Evolutionary conservation across 2,797 vertebrate species (phyloP).

Genomic region (Hoplostethus mediterraneus): DNA sequence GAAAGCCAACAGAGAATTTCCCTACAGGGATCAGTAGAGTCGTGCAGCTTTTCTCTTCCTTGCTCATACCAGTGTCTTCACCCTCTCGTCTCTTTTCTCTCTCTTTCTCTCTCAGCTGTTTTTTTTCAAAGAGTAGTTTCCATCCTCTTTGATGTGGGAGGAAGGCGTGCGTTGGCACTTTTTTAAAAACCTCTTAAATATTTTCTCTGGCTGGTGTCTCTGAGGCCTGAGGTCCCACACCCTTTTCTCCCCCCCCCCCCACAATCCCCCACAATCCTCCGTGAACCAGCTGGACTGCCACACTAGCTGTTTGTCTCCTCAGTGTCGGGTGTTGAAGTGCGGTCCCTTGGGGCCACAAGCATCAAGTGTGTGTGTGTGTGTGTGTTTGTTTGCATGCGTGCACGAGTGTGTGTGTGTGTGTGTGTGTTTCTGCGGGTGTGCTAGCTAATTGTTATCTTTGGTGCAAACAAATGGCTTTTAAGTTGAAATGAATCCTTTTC

Average conservation of each 20-base stretch:
- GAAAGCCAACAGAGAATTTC: too few relatives aligned
- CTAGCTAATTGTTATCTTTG: slow-evolving; percentile 16
- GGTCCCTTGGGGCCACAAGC: background rate
- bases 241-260: slow-evolving; percentile 4
- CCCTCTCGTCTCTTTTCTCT: slow-evolving; percentile 22
- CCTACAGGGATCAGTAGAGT: too few relatives aligned
- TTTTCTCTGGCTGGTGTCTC: slow-evolving; percentile 67
- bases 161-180: slow-evolving; percentile 45
- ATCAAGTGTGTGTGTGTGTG: background rate
- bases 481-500: background rate
- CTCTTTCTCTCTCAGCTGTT: slow-evolving; percentile 55
- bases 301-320: slow-evolving; percentile 45
- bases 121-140: slow-evolving; percentile 57
- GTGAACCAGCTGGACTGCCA: slow-evolving; percentile 50
- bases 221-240: slow-evolving; percentile 30
- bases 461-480: slow-evolving; percentile 29
- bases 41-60: background rate
- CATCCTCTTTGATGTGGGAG: slow-evolving; percentile 68
- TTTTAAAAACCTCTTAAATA: slow-evolving; percentile 63
- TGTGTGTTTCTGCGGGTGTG: background rate
- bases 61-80: background rate
- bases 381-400: background rate
- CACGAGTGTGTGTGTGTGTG: background rate
- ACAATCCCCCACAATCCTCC: slow-evolving; percentile 12
- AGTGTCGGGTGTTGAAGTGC: slow-evolving; percentile 19